phyloP scores from a whole-genome alignment of 1,140 invertebrate genomes.

The Hylaeus volcanicus region DNA sequence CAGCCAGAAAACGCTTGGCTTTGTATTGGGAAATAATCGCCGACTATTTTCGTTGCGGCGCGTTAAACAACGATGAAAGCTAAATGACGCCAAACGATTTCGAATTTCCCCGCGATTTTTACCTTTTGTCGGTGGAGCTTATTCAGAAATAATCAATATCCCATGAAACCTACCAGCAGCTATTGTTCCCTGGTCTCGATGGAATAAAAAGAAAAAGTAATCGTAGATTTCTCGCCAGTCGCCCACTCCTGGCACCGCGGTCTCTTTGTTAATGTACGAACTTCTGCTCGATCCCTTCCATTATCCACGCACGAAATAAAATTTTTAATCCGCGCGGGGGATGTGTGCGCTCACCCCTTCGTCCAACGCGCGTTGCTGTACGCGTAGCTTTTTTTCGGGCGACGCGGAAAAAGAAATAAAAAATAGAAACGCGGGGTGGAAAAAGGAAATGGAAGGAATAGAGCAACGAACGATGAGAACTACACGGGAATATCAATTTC shows the following conservation, averaged over 20 bases:
- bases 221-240: too few relatives aligned
- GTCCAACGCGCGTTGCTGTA: too few relatives aligned
- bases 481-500: conserved; percentile 34
- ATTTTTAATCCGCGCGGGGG: conserved; percentile 16
- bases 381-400: background rate
- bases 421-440: background rate
- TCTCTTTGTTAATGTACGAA: conserved; percentile 8
- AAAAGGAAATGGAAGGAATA: background rate
- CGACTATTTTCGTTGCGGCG: too few relatives aligned
- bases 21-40: too few relatives aligned
- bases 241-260: too few relatives aligned
- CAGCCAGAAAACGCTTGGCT: too few relatives aligned
- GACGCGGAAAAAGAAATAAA: background rate
- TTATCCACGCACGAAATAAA: conserved; percentile 24
- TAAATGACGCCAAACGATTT: background rate
- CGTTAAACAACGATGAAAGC: background rate
- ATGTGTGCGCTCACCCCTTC: too few relatives aligned
- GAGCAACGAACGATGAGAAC: background rate
- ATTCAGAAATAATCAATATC: background rate
- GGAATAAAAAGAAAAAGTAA: background rate
- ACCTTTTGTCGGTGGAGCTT: too few relatives aligned
- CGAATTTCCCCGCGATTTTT: background rate
- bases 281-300: background rate
- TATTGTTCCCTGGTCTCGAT: background rate
- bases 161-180: background rate